These are phyloP conservation scores for Acanthosepion pharaonis DNA, from an alignment of 2,888 invertebrate species.

Conservation along the genomic window DNA sequence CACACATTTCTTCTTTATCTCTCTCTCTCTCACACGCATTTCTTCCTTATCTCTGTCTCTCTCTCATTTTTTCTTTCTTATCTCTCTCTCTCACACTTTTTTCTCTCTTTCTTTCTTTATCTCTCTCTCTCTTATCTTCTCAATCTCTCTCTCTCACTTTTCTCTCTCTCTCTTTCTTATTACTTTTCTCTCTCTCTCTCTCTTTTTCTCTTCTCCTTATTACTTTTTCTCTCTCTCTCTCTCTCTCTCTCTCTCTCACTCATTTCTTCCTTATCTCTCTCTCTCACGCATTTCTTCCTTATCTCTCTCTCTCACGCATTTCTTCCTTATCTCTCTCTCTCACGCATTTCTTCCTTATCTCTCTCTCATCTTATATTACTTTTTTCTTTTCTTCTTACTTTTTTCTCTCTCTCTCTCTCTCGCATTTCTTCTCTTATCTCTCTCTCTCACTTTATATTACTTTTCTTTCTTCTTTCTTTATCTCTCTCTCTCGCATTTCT, in stretches of 20 bases:
- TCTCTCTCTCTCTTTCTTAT: background rate
- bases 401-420: too few relatives aligned
- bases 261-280: background rate
- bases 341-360: too few relatives aligned
- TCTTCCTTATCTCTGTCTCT: background rate
- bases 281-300: too few relatives aligned
- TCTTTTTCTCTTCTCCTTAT: too few relatives aligned
- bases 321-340: background rate
- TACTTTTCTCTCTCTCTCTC: too few relatives aligned
- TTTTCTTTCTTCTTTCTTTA: background rate
- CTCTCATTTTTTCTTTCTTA: too few relatives aligned
- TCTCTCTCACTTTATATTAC: too few relatives aligned
- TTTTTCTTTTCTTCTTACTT: too few relatives aligned
- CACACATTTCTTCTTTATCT: accelerated
- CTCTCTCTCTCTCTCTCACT: too few relatives aligned
- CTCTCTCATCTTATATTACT: background rate
- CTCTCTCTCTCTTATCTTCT: background rate
- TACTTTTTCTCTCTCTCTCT: too few relatives aligned
- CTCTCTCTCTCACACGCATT: accelerated
- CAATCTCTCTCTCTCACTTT: conserved; percentile 13
- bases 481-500: too few relatives aligned
- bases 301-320: too few relatives aligned
- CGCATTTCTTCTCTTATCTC: background rate
- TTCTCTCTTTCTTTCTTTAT: background rate
- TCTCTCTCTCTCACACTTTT: background rate